Evolutionary conservation across 2,888 invertebrate genomes (phyloP), one percentile per base, ranked within the genome.

Genomic region (Sesia apiformis): DNA sequence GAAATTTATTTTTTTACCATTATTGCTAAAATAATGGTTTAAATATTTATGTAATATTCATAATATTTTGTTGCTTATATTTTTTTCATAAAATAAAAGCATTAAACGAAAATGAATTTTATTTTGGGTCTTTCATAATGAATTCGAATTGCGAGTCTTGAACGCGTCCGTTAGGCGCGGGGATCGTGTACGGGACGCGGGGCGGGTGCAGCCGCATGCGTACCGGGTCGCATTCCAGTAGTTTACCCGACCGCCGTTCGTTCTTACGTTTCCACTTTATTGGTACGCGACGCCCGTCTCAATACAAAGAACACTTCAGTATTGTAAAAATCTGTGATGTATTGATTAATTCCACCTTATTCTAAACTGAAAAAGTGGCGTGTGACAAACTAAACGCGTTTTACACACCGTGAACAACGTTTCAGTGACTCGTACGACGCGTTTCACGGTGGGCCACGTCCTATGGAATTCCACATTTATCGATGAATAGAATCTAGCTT

Each of bases 281-380:
- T 77, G 78, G 79, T 79, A 65, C 81, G 74, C 76, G 71, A 75
- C 76, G 70, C 74, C 66, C 74, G 75, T 77, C 76, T 65, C 74
- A 78, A 80, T 86, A 90, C 89, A 89, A 89, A 90, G 89, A 85
- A 87, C 85, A 81, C 81, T 81, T 79, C 77, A 79, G 78, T 81
- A 84, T 84, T 86, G 81, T 84, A 86, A 88, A 88, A 88, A 87
- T 83, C 84, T 82, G 85, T 89, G 86, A 89, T 89, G 88, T 90
- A 90, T 90, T 87, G 90, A 90, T 90, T 90, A 84, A 88, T 88
- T 85, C 71, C 78, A 75, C 74, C 82, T 75, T 74, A 82, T 80
- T 76, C 74, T 70, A 72, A 76, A 76, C 75, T 73, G 67, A 67
- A 70, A 76, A 73, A 72, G 65, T 63, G 61, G 57, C 65, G 65